Base-by-base conservation (phyloP, 1,140 invertebrate genomes). In the Anoplophora glabripennis region DNA sequence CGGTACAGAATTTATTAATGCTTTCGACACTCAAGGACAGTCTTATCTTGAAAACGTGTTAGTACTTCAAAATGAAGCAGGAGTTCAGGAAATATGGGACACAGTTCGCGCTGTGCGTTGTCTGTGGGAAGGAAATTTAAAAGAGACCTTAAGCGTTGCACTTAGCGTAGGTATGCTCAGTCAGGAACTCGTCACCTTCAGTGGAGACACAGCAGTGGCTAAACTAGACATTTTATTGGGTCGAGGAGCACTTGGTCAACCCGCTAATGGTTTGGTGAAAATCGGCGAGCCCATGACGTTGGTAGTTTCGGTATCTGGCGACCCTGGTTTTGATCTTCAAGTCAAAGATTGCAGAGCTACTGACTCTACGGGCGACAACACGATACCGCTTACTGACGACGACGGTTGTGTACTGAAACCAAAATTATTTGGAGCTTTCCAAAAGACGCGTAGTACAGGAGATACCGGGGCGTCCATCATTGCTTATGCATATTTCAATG, bases 281-380 rank as follows among this genome's bases (percentile, higher is more conserved):
- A 92, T 93, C 57, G 90, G 91, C 45, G 89, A 92, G 72, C 81
- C 82, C 0, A 88, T 93, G 84, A 92, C 90, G 1, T 75, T 93
- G 12, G 90, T 92, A 12, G 86, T 93, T 2, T 85, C 87, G 1
- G 88, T 93, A 1, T 88, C 88, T 57, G 90, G 89, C 1, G 88
- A 89, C 75, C 81, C 88, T 45, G 88, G 83, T 4, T 92, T 92
- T 69, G 89, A 92, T 76, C 81, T 93, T 28, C 83, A 89, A 67
- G 86, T 89, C 0, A 83, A 87, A 68, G 86, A 91, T 64, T 93
- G 91, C 67, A 76, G 87, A 18, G 90, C 90, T 4, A 82, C 84
- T 35, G 89, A 93, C 65, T 79, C 83, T 4, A 76, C 79, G 0
- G 82, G 80, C 1, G 79, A 81, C 17, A 87, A 89, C 63, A 74